Evolutionary conservation across 2,113 vertebrate genomes (phyloP).

Genomic region (Grammomys dolichurus): DNA sequence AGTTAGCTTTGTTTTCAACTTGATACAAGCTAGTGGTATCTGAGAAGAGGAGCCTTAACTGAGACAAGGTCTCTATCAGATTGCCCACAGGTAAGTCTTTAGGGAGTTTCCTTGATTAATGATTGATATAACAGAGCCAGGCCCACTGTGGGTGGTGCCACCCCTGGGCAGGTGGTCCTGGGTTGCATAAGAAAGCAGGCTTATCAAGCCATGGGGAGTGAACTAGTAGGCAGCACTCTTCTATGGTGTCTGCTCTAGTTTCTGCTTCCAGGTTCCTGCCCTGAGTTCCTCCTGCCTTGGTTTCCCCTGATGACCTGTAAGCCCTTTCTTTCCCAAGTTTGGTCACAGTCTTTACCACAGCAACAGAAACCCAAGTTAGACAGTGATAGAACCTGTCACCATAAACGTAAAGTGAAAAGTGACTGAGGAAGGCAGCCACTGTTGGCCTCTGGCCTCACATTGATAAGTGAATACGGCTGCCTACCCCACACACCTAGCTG

Average conservation of each 20-base stretch:
- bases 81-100: not conserved
- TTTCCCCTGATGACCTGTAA: not conserved
- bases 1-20: not conserved
- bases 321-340: not conserved
- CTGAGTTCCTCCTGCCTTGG: not conserved
- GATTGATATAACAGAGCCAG: not conserved
- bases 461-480: not conserved
- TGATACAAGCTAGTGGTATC: not conserved
- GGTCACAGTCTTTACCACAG: not conserved
- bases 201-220: not conserved
- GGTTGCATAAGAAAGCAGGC: not conserved
- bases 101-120: not conserved
- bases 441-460: not conserved
- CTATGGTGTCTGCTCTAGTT: not conserved
- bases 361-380: not conserved
- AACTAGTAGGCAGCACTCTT: not conserved
- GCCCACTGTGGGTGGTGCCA: not conserved
- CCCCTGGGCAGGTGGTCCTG: not conserved
- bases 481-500: not conserved
- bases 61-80: not conserved
- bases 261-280: not conserved
- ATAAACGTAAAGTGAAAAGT: not conserved
- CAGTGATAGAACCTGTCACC: not conserved
- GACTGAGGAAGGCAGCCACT: not conserved
- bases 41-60: not conserved